phyloP scores from a whole-genome alignment of 2,113 vertebrate species.

The Lates calcarifer region DNA sequence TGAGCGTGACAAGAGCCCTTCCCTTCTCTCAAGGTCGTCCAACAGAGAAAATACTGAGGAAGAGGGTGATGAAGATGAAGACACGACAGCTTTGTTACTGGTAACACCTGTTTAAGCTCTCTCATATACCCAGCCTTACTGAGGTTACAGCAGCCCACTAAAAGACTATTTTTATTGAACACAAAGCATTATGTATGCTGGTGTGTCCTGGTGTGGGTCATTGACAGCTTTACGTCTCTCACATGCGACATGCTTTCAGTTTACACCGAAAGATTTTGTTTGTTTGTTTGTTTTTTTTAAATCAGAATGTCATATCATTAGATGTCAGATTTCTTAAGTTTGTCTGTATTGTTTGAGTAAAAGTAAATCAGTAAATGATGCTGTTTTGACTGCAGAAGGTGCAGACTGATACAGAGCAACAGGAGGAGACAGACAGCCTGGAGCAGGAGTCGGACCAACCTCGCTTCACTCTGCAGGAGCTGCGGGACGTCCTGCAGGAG shows the following conservation, averaged over 20 bases:
- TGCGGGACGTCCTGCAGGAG: constrained; percentile 93
- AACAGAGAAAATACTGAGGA: constrained; percentile 11
- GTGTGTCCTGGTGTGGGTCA: background rate
- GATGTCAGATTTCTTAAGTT: background rate
- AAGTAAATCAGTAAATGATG: background rate
- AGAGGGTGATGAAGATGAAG: constrained; percentile 39
- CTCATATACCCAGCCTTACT: background rate
- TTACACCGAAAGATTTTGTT: background rate
- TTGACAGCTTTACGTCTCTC: background rate
- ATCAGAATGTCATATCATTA: background rate
- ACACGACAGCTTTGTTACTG: constrained; percentile 44
- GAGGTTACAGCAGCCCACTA: background rate
- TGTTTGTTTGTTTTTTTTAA: background rate
- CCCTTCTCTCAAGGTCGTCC: constrained; percentile 34
- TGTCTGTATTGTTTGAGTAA: background rate
- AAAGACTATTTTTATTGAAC: constrained; percentile 31
- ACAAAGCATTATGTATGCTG: background rate
- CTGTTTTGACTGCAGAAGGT: constrained; percentile 76
- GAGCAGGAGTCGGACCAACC: constrained; percentile 90
- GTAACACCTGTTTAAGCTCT: constrained; percentile 55
- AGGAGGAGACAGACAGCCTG: constrained; percentile 79
- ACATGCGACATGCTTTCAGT: background rate
- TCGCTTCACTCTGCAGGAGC: constrained; percentile 93
- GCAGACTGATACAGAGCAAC: constrained; percentile 76
- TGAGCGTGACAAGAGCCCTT: constrained; percentile 44